Conservation (phyloP, 2,113 vertebrate genomes). For the Noctilio leporinus region DNA sequence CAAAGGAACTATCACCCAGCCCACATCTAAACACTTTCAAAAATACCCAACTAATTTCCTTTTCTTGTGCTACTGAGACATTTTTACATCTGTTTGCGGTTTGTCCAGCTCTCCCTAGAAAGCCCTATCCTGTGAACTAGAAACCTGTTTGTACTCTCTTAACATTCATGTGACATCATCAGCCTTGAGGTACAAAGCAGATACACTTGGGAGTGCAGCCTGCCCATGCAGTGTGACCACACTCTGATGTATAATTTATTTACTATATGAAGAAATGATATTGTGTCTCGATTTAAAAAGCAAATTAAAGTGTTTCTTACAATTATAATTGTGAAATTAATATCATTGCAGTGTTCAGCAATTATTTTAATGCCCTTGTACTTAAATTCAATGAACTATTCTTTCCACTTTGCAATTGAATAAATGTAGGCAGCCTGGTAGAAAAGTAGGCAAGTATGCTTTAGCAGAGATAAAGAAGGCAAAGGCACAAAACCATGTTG, state of each 20-base stretch:
- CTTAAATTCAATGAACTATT: neutral
- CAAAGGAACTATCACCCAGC: rapidly evolving
- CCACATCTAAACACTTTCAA: neutral
- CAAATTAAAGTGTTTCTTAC: neutral
- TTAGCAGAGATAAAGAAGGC: neutral
- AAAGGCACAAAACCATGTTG: neutral
- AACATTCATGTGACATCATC: neutral
- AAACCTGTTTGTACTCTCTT: neutral
- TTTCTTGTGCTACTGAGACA: neutral
- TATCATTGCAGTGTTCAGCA: neutral
- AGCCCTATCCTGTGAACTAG: neutral
- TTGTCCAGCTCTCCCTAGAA: neutral
- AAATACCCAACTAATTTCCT: neutral
- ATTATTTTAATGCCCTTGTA: neutral
- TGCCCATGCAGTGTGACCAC: neutral
- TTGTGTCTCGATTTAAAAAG: neutral
- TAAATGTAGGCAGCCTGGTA: neutral
- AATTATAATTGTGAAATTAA: neutral
- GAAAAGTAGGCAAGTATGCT: neutral
- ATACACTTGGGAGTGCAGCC: neutral
- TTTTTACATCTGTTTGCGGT: neutral
- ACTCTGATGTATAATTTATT: neutral
- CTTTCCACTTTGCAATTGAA: neutral
- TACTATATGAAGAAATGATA: neutral
- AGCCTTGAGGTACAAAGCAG: neutral